These are phyloP conservation scores for Onthophagus sagittarius DNA, from an alignment of 2,888 invertebrate genomes.

Conservation along the genomic window DNA sequence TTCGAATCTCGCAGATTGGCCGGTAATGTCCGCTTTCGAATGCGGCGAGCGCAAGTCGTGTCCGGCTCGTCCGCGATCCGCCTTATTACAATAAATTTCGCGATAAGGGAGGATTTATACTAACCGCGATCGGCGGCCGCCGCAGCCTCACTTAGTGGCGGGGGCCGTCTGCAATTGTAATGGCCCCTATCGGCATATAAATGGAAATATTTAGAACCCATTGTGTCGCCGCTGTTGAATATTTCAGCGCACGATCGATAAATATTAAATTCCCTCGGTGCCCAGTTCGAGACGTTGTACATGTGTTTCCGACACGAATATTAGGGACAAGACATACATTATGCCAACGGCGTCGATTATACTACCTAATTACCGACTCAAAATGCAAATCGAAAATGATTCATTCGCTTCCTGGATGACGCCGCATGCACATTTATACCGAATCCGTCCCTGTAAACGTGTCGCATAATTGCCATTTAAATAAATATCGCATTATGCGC, in stretches of 20 bases:
- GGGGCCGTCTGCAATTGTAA: slow-evolving; percentile 23
- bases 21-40: not conserved
- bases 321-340: not conserved
- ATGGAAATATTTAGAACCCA: slow-evolving; percentile 19
- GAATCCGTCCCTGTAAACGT: not conserved
- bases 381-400: not conserved
- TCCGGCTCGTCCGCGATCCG: not conserved
- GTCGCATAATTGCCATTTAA: not conserved
- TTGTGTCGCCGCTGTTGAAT: slow-evolving; percentile 9
- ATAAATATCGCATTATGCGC: not conserved
- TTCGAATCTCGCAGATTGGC: not conserved
- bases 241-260: slow-evolving; percentile 12
- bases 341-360: not conserved
- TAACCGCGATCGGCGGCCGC: not conserved
- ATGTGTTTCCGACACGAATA: slow-evolving; percentile 2
- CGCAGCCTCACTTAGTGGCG: slow-evolving; percentile 13
- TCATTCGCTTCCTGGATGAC: not conserved
- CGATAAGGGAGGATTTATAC: slow-evolving; percentile 19
- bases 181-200: slow-evolving; percentile 18
- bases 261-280: slow-evolving; percentile 1
- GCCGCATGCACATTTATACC: not conserved
- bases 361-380: not conserved
- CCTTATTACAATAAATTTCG: slow-evolving; percentile 20
- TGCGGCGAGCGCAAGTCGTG: not conserved
- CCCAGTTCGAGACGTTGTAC: not conserved